These are phyloP conservation scores for Brachionus plicatilis DNA, from an alignment of 1,140 invertebrate genomes.

Conservation along the genomic window DNA sequence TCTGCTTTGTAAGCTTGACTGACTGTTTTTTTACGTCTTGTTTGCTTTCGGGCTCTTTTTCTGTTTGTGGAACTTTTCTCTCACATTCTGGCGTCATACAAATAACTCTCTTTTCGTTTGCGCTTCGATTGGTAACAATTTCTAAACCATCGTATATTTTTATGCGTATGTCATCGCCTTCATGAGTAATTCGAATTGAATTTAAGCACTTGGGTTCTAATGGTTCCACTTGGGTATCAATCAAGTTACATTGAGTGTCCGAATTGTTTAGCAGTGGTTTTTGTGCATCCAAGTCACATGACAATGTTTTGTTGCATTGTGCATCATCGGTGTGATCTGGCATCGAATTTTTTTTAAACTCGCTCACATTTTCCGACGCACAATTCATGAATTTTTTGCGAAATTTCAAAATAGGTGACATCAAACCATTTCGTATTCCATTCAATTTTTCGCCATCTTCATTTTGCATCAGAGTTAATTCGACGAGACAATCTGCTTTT, in stretches of 20 bases:
- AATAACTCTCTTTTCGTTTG: slow-evolving; percentile 41
- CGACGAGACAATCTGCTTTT: slow-evolving; percentile 17
- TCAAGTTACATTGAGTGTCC: neutral
- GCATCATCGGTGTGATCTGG: neutral
- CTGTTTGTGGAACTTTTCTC: neutral
- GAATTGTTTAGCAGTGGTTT: neutral
- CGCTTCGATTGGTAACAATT: slow-evolving; percentile 26
- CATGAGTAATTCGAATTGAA: slow-evolving; percentile 34
- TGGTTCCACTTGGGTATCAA: neutral
- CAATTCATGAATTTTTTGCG: slow-evolving; percentile 34
- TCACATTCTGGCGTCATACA: slow-evolving; percentile 20
- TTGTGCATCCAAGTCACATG: neutral
- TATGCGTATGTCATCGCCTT: slow-evolving; percentile 30
- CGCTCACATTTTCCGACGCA: neutral
- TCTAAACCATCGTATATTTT: slow-evolving; percentile 4
- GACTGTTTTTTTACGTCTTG: neutral
- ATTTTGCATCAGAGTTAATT: slow-evolving; percentile 41
- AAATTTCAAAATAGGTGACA: slow-evolving; percentile 17
- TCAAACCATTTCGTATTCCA: neutral
- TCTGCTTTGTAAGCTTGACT: neutral
- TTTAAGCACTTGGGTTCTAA: neutral
- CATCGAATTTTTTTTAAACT: neutral
- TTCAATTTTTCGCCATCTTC: neutral
- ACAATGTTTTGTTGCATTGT: neutral
- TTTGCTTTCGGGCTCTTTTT: neutral